These are phyloP conservation scores for Orientallactaga sibirica DNA, from an alignment of 2,797 vertebrate genomes.

Conservation along the genomic window DNA sequence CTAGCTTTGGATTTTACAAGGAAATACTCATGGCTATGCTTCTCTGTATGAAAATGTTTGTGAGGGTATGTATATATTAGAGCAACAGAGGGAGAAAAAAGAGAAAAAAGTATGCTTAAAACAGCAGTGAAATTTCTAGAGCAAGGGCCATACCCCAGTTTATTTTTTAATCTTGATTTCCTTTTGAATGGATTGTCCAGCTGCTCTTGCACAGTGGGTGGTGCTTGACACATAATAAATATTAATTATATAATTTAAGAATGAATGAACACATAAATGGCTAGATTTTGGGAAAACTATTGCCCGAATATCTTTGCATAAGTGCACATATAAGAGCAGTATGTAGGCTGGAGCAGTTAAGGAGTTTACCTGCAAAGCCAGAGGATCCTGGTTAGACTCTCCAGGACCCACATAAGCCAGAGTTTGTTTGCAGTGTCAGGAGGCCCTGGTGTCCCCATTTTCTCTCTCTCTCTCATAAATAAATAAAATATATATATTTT, in stretches of 20 bases:
- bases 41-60: not conserved
- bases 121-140: not conserved
- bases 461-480: no score
- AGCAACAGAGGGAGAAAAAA: not conserved
- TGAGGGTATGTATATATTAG: not conserved
- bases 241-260: not conserved
- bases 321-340: not conserved
- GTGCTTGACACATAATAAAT: not conserved
- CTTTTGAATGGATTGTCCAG: not conserved
- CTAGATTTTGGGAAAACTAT: not conserved
- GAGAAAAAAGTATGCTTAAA: not conserved
- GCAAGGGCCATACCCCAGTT: not conserved
- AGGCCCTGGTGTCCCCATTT: no score
- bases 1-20: not conserved
- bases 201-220: not conserved
- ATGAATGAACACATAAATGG: not conserved
- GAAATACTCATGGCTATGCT: not conserved
- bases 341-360: no score
- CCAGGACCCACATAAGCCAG: no score
- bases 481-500: no score
- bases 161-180: not conserved
- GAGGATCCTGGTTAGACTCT: no score
- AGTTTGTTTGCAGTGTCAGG: no score
- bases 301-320: not conserved
- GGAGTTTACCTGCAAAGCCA: no score